These are phyloP conservation scores for Chunga burmeisteri DNA, from an alignment of 2,113 vertebrate genomes.

Conservation along the genomic window DNA sequence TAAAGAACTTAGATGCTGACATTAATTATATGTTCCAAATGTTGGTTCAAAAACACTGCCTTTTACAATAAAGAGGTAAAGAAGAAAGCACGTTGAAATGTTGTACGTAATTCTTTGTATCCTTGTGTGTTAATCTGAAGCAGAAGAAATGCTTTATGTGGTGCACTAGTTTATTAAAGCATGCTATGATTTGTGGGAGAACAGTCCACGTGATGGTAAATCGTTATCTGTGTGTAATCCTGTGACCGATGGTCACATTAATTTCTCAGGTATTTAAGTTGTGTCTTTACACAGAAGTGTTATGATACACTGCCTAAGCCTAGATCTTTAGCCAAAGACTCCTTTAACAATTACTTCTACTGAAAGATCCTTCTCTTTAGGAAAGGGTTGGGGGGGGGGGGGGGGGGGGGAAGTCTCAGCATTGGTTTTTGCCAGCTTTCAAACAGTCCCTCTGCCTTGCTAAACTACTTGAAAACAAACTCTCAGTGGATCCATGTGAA, in stretches of 20 bases:
- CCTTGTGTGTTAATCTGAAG: background rate
- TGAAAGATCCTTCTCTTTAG: background rate
- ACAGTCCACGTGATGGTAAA: background rate
- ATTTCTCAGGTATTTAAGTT: background rate
- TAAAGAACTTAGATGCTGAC: background rate
- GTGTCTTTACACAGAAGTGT: background rate
- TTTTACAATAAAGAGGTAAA: background rate
- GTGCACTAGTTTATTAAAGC: background rate
- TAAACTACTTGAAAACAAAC: background rate
- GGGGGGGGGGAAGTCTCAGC: background rate
- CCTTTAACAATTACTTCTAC: background rate
- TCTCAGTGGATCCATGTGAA: background rate
- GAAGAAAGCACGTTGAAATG: background rate
- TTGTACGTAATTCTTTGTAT: background rate
- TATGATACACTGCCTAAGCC: background rate
- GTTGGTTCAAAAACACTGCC: background rate
- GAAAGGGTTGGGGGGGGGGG: too few relatives aligned
- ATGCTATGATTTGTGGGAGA: background rate
- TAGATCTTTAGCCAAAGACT: background rate
- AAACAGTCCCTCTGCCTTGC: background rate
- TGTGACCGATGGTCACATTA: rapidly evolving
- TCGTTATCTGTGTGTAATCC: background rate
- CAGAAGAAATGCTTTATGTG: rapidly evolving
- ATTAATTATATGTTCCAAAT: background rate
- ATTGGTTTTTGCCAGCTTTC: background rate